Evolutionary conservation across 1,140 invertebrate species (phyloP).

Genomic region (Caerostris darwini): DNA sequence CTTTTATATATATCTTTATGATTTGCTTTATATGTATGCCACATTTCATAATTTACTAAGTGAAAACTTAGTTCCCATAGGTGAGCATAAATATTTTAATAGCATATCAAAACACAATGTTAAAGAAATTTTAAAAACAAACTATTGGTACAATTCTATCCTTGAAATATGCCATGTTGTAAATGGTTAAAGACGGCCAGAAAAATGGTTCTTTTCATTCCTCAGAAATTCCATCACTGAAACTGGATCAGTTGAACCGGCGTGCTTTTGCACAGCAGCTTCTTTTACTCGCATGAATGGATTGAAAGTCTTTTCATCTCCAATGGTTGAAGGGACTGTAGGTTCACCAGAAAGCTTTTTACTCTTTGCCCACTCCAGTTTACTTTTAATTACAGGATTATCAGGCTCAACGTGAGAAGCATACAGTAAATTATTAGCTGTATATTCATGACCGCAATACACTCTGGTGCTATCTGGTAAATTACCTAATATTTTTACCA

Average conservation of each 20-base stretch:
- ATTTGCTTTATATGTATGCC: too few relatives aligned
- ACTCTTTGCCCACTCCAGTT: conserved; percentile 81
- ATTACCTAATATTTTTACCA: conserved; percentile 87
- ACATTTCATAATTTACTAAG: too few relatives aligned
- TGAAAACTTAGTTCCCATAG: too few relatives aligned
- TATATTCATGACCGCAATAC: conserved; percentile 99
- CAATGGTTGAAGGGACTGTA: conserved; percentile 80
- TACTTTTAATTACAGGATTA: conserved; percentile 86
- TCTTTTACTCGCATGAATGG: conserved; percentile 80
- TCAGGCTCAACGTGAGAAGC: conserved; percentile 92
- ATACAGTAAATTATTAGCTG: conserved; percentile 94
- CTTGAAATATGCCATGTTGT: not conserved
- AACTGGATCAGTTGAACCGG: conserved; percentile 77
- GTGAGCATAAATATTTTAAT: too few relatives aligned
- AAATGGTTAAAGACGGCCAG: conserved; percentile 13
- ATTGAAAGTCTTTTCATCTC: conserved; percentile 79
- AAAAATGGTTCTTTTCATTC: conserved; percentile 79
- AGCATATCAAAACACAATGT: too few relatives aligned
- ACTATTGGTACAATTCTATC: too few relatives aligned
- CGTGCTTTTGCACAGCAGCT: conserved; percentile 78
- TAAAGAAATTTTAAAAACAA: too few relatives aligned
- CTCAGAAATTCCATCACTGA: conserved; percentile 78
- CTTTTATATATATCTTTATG: too few relatives aligned
- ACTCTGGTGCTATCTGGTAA: conserved; percentile 94
- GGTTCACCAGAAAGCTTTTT: conserved; percentile 63